Evolutionary conservation across 1,140 invertebrate genomes (phyloP).

Genomic region (Orius laevigatus): DNA sequence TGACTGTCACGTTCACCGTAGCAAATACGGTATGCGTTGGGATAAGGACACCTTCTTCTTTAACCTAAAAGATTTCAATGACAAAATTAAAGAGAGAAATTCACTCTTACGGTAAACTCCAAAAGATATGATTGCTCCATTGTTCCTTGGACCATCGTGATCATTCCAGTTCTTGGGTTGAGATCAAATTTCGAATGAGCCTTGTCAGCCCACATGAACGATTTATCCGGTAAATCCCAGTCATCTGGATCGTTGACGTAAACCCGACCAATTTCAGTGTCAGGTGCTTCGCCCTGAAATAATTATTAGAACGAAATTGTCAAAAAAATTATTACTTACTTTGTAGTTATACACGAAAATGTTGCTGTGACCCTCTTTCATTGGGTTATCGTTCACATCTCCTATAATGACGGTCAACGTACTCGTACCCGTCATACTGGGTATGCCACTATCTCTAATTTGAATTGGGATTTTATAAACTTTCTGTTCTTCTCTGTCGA

Average conservation of each 20-base stretch:
- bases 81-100: not conserved
- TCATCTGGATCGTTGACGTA: constrained; percentile 84
- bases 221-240: constrained; percentile 82
- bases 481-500: constrained; percentile 80
- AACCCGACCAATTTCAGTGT: constrained; percentile 70
- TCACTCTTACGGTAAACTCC: constrained; percentile 43
- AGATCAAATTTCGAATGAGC: constrained; percentile 45
- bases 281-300: constrained; percentile 42
- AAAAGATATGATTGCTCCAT: constrained; percentile 48
- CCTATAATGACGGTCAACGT: constrained; percentile 73
- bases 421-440: constrained; percentile 52
- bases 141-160: constrained; percentile 58
- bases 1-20: constrained; percentile 66
- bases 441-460: constrained; percentile 67
- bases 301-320: not conserved
- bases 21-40: constrained; percentile 49
- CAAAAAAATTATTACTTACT: constrained; percentile 28
- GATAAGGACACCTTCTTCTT: constrained; percentile 35
- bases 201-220: constrained; percentile 46
- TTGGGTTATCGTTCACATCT: constrained; percentile 77
- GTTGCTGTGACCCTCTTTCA: constrained; percentile 60
- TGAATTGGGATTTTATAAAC: constrained; percentile 71
- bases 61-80: constrained; percentile 21
- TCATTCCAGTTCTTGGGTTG: constrained; percentile 57
- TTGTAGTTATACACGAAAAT: constrained; percentile 88